A percentile compares a stretch with the other conserved stretches of the same genome.
These are phyloP conservation scores for Artibeus jamaicensis DNA, from an alignment of 2,797 vertebrate species.

Conservation along the genomic window DNA sequence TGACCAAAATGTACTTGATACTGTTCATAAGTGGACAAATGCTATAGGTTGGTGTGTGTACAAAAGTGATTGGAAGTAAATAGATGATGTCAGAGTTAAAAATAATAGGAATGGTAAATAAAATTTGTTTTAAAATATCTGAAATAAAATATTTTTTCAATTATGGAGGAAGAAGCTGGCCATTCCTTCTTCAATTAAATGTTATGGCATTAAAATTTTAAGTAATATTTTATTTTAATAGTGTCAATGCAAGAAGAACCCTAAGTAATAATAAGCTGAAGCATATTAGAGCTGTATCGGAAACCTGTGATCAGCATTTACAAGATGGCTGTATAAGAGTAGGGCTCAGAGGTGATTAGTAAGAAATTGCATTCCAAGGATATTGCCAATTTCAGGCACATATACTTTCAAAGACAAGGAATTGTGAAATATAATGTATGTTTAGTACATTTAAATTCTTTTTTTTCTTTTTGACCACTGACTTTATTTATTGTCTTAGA, in stretches of 20 bases:
- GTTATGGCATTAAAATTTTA: neutral
- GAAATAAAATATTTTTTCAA: neutral
- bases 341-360: neutral
- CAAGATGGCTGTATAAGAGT: neutral
- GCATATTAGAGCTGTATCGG: neutral
- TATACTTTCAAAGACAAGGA: neutral
- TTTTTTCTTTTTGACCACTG: constrained; percentile 43
- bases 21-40: neutral
- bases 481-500: constrained; percentile 49
- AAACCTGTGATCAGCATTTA: neutral
- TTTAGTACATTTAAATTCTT: neutral
- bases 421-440: neutral
- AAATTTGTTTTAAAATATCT: neutral
- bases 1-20: neutral
- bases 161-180: neutral
- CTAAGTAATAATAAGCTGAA: neutral
- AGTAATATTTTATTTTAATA: neutral
- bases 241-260: neutral
- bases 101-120: neutral
- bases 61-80: neutral
- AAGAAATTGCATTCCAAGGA: neutral
- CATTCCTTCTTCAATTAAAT: neutral
- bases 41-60: neutral
- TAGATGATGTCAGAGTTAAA: neutral
- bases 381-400: neutral